Percentiles rank a stretch among this genome's conserved stretches.
Evolutionary conservation across 1,140 invertebrate genomes (phyloP).

Genomic region (Euwallacea similis): DNA sequence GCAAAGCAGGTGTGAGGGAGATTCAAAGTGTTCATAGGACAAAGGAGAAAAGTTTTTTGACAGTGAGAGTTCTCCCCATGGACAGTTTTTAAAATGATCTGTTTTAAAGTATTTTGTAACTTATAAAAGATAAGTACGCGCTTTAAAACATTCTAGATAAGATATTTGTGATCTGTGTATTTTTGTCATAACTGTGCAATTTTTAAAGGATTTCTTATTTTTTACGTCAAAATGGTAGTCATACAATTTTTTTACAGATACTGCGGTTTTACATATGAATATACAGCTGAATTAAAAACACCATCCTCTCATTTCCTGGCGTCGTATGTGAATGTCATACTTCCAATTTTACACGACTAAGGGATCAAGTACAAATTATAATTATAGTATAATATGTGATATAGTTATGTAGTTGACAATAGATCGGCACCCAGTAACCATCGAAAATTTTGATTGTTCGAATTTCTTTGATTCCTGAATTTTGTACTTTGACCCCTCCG

Average conservation of each 20-base stretch:
- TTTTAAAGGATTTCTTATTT: conserved; percentile 5
- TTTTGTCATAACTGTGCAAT: conserved; percentile 26
- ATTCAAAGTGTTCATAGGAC: background rate
- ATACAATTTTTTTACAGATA: background rate
- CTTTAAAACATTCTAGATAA: conserved; percentile 26
- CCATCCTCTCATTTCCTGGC: no score
- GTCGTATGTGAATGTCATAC: no score
- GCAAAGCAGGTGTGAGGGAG: conserved; percentile 10
- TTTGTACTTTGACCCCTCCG: no score
- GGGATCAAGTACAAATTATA: background rate
- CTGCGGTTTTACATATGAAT: no score
- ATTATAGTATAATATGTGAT: conserved; percentile 7
- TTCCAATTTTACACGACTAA: no score
- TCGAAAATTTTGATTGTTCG: no score
- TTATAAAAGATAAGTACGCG: conserved; percentile 10
- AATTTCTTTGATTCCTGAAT: no score
- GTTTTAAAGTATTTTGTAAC: conserved; percentile 30
- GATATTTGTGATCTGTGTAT: conserved; percentile 27
- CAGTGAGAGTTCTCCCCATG: background rate
- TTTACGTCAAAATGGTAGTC: conserved; percentile 10
- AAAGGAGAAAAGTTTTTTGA: background rate
- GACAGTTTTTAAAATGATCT: conserved; percentile 30
- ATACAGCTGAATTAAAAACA: no score
- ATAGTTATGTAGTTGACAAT: no score
- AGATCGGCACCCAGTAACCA: no score